phyloP scores from a whole-genome alignment of 2,888 invertebrate genomes.

The Drosophila kuntzei region DNA sequence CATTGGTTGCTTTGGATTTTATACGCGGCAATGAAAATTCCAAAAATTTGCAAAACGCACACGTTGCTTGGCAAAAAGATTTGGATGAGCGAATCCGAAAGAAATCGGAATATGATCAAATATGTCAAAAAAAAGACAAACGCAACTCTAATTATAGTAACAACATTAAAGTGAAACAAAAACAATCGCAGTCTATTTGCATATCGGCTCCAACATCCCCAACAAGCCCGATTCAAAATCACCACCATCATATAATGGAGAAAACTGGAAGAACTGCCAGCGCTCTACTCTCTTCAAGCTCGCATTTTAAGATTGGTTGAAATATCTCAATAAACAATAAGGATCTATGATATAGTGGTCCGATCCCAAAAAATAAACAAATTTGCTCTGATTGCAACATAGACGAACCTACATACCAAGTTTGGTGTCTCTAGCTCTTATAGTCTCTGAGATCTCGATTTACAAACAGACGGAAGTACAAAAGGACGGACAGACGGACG shows the following conservation, averaged over 20 bases:
- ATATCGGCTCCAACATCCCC: slow-evolving; percentile 78
- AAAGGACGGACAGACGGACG: no score
- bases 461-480: no score
- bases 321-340: no score
- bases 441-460: no score
- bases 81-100: slow-evolving; percentile 75
- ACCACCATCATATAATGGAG: slow-evolving; percentile 23
- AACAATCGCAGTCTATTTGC: slow-evolving; percentile 26
- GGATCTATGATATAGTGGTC: no score
- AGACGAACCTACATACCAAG: no score
- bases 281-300: slow-evolving; percentile 86
- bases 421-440: no score
- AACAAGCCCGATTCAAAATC: slow-evolving; percentile 33
- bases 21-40: slow-evolving; percentile 84
- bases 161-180: not conserved
- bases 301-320: no score
- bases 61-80: slow-evolving; percentile 75
- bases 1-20: slow-evolving; percentile 87
- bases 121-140: slow-evolving; percentile 9
- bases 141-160: not conserved
- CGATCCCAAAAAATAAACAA: no score
- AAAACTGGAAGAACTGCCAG: slow-evolving; percentile 44
- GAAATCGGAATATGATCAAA: slow-evolving; percentile 72
- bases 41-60: slow-evolving; percentile 70
- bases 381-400: no score